phyloP scores from a whole-genome alignment of 2,113 vertebrate genomes.

The Carettochelys insculpta region DNA sequence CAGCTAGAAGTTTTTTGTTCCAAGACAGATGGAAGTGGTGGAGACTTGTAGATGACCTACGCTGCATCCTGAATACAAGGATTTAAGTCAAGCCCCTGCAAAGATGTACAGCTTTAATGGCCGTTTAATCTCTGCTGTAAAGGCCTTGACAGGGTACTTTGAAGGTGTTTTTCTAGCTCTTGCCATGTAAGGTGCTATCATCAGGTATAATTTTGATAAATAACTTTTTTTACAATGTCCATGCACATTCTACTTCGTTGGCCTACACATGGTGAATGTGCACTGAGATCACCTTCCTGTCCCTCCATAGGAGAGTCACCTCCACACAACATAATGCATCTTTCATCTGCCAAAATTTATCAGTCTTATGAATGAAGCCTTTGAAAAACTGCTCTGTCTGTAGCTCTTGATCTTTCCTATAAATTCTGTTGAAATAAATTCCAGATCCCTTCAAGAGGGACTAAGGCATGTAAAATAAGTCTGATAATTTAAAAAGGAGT shows the following conservation, averaged over 20 bases:
- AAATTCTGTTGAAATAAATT: constrained; percentile 55
- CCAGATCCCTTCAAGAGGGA: neutral
- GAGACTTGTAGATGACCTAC: too few relatives aligned
- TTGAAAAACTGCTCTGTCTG: constrained; percentile 70
- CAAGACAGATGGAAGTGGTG: too few relatives aligned
- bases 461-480: neutral
- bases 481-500: neutral
- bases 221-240: neutral
- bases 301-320: constrained; percentile 68
- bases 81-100: too few relatives aligned
- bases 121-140: constrained; percentile 16
- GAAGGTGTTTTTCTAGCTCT: constrained; percentile 25
- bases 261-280: constrained; percentile 58
- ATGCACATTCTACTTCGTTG: constrained; percentile 37
- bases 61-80: too few relatives aligned
- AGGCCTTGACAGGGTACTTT: neutral
- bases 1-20: too few relatives aligned
- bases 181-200: neutral
- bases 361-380: constrained; percentile 68
- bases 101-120: neutral
- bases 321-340: constrained; percentile 76
- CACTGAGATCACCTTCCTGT: constrained; percentile 75
- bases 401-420: constrained; percentile 55
- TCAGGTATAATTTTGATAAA: constrained; percentile 40
- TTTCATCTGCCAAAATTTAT: constrained; percentile 72